phyloP scores from a whole-genome alignment of 2,888 invertebrate species.

The Cepaea hortensis region DNA sequence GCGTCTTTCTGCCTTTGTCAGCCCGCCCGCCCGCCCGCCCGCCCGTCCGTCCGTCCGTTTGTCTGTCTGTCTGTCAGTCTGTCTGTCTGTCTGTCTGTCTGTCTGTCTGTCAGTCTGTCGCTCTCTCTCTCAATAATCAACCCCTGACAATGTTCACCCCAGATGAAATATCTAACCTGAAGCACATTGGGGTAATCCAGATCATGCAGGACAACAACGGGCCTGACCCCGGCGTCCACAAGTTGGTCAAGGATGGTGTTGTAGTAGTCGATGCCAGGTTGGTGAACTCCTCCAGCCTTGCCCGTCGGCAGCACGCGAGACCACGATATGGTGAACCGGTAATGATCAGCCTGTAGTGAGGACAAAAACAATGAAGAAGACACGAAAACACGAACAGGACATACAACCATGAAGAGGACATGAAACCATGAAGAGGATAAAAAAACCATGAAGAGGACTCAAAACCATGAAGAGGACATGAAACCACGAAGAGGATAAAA shows the following conservation, averaged over 20 bases:
- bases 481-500: too few relatives aligned
- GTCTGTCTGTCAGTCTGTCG: not conserved
- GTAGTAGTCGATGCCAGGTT: constrained; percentile 85
- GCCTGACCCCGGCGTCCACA: not conserved
- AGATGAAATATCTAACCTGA: not conserved
- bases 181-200: not conserved
- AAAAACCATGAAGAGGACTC: too few relatives aligned
- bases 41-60: too few relatives aligned
- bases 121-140: not conserved
- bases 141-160: not conserved
- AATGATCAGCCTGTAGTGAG: constrained; percentile 55
- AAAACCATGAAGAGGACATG: too few relatives aligned
- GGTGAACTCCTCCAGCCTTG: constrained; percentile 78
- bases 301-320: constrained; percentile 84
- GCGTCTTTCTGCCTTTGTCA: too few relatives aligned
- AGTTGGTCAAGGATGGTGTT: constrained; percentile 75
- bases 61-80: too few relatives aligned
- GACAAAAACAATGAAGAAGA: too few relatives aligned
- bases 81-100: not conserved
- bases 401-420: too few relatives aligned
- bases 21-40: too few relatives aligned
- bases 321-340: constrained; percentile 82
- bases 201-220: not conserved
- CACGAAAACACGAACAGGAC: too few relatives aligned
- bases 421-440: too few relatives aligned